Evolutionary conservation across 1,140 invertebrate species (phyloP).

Genomic region (Asbolus verrucosus): DNA sequence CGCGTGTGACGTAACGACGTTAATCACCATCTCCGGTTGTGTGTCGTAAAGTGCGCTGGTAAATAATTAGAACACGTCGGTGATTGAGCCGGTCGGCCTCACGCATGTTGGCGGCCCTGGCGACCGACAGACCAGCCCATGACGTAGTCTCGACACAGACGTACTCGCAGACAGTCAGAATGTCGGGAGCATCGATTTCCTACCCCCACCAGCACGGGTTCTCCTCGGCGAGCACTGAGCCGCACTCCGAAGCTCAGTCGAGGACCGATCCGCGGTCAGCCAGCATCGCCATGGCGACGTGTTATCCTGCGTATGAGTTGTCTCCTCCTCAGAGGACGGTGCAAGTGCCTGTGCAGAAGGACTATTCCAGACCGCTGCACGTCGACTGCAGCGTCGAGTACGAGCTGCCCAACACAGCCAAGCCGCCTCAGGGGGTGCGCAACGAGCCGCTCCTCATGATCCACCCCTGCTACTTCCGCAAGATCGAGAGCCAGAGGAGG

Average conservation of each 20-base stretch:
- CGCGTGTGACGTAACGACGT: constrained; percentile 51
- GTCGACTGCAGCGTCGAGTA: constrained; percentile 89
- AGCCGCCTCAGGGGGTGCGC: constrained; percentile 80
- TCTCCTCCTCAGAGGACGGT: constrained; percentile 57
- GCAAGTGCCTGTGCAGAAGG: constrained; percentile 69
- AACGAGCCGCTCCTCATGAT: constrained; percentile 85
- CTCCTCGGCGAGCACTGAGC: constrained; percentile 40
- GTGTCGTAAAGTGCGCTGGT: constrained; percentile 51
- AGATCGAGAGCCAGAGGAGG: constrained; percentile 80
- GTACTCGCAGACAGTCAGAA: constrained; percentile 61
- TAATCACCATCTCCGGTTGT: constrained; percentile 44
- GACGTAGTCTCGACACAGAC: constrained; percentile 61
- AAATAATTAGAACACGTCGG: constrained; percentile 56
- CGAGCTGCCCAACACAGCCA: constrained; percentile 84
- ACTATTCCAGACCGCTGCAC: constrained; percentile 82
- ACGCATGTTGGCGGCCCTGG: constrained; percentile 45
- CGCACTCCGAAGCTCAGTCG: constrained; percentile 57
- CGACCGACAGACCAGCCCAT: constrained; percentile 51
- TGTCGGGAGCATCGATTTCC: constrained; percentile 63
- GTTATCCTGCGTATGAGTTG: constrained; percentile 63
- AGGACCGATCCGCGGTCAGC: constrained; percentile 59
- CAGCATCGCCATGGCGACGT: constrained; percentile 61
- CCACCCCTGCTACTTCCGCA: constrained; percentile 86
- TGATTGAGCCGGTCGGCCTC: constrained; percentile 51
- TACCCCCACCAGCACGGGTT: constrained; percentile 60